Conservation (phyloP, 2,888 invertebrate species). For the Temnothorax ravouxi region DNA sequence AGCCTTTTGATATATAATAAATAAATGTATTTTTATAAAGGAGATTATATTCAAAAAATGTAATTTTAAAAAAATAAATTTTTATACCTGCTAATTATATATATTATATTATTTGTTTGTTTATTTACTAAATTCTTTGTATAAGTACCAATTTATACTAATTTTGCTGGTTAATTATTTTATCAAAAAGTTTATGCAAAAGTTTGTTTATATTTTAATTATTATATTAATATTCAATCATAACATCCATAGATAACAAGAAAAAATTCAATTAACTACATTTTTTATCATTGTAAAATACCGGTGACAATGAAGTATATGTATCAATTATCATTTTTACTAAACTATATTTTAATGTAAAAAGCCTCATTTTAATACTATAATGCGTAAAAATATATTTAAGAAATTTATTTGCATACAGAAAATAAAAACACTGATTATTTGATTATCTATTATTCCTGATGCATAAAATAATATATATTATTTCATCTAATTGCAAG, state of each 20-base stretch:
- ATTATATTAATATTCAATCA: neutral
- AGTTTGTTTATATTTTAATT: neutral
- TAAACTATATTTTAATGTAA: slow-evolving; percentile 14
- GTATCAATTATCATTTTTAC: slow-evolving; percentile 7
- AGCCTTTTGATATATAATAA: too few species aligned
- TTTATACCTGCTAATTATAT: neutral
- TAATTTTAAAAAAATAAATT: neutral
- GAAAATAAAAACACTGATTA: slow-evolving; percentile 15
- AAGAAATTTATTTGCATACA: neutral
- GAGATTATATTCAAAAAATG: too few species aligned
- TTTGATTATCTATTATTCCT: neutral
- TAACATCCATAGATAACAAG: neutral
- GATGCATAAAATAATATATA: neutral
- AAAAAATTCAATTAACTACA: neutral
- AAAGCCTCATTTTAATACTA: slow-evolving; percentile 6
- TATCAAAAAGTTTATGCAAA: neutral
- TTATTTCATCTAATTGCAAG: slow-evolving; percentile 76
- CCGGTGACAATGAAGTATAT: slow-evolving; percentile 11
- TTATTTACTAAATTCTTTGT: neutral
- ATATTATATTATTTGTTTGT: neutral
- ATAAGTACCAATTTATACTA: neutral
- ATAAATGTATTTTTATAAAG: too few species aligned
- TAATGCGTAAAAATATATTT: slow-evolving; percentile 26
- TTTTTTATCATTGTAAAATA: neutral
- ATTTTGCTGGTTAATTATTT: neutral